Evolutionary conservation across 2,113 vertebrate species (phyloP).

Genomic region (Oxyruncus cristatus): DNA sequence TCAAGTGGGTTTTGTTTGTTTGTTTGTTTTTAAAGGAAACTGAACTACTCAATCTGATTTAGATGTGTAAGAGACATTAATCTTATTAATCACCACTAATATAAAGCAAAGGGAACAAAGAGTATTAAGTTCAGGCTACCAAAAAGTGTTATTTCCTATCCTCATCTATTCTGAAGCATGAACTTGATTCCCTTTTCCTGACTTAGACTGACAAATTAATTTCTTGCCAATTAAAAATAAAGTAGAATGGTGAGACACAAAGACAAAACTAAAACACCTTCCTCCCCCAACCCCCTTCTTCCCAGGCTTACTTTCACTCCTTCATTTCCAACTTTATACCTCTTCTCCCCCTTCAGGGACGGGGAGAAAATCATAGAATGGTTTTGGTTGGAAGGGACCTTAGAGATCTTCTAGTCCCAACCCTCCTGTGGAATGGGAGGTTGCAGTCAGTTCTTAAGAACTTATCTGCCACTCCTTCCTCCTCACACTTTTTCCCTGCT

Average conservation of each 20-base stretch:
- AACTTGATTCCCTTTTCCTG: neutral
- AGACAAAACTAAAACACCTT: neutral
- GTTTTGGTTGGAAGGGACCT: neutral
- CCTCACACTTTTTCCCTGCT: neutral
- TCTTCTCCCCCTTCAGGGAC: neutral
- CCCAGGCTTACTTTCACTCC: neutral
- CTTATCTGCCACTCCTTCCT: neutral
- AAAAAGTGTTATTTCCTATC: neutral
- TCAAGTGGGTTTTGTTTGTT: neutral
- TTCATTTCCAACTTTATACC: neutral
- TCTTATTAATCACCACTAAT: neutral
- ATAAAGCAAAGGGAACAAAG: neutral
- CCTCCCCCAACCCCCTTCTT: neutral
- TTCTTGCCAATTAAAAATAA: neutral
- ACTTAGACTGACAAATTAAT: neutral
- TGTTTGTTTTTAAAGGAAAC: neutral
- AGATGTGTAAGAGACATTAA: neutral
- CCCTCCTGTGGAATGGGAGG: neutral
- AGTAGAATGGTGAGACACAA: neutral
- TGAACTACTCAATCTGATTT: neutral
- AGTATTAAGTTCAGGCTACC: neutral
- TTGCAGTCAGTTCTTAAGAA: neutral
- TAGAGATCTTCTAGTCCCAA: neutral
- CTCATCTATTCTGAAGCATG: neutral
- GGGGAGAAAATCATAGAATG: neutral